Evolutionary conservation across 2,797 vertebrate species (phyloP).

Genomic region (Falco rusticolus): DNA sequence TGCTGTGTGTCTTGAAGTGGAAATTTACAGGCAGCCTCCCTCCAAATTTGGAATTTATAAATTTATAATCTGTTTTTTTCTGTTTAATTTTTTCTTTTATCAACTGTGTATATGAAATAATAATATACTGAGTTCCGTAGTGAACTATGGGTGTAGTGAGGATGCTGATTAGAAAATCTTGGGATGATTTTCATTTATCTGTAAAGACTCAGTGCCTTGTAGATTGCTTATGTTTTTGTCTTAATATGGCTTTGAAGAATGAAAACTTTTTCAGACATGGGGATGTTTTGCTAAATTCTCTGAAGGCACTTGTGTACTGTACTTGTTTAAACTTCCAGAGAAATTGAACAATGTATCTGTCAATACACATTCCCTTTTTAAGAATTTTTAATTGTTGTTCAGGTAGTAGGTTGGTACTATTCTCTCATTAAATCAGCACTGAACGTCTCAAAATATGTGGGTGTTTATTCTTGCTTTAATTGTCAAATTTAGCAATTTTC

Average conservation of each 20-base stretch:
- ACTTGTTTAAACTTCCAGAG: not conserved
- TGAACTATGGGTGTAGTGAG: not conserved
- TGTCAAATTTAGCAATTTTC: not conserved
- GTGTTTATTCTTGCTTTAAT: not conserved
- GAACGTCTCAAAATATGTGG: not conserved
- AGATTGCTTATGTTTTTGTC: not conserved
- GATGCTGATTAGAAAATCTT: not conserved
- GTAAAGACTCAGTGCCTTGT: not conserved
- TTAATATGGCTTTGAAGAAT: not conserved
- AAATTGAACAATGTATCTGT: not conserved
- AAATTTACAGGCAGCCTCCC: not conserved
- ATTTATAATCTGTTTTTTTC: not conserved
- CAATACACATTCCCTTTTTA: not conserved
- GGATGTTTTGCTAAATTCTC: not conserved
- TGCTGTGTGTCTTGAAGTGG: not conserved
- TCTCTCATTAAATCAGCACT: not conserved
- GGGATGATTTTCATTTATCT: not conserved
- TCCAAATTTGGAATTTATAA: not conserved
- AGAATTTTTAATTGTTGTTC: not conserved
- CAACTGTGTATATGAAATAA: not conserved
- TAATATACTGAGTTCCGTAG: not conserved
- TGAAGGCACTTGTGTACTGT: not conserved
- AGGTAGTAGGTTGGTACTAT: not conserved
- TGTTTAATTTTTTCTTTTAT: not conserved
- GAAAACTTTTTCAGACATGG: not conserved